Evolutionary conservation across 1,140 invertebrate species (phyloP).

Genomic region (Drosophila truncata): DNA sequence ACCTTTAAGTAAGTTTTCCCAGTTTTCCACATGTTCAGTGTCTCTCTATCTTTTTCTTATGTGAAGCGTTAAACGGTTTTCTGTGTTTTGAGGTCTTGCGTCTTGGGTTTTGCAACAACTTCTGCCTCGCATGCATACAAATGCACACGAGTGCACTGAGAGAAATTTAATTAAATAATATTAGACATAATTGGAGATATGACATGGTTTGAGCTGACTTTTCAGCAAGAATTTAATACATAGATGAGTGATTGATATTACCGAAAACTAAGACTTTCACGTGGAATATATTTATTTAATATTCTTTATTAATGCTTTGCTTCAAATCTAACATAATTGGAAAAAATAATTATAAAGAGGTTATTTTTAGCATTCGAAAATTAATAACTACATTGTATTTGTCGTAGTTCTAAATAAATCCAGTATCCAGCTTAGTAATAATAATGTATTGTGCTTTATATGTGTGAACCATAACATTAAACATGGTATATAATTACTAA

Average conservation of each 20-base stretch:
- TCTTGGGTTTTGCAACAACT: slow-evolving; percentile 44
- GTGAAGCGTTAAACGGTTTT: slow-evolving; percentile 27
- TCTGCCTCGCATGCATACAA: slow-evolving; percentile 43
- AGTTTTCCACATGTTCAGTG: slow-evolving; percentile 6
- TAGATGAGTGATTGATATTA: not conserved
- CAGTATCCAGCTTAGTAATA: not conserved
- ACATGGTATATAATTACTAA: not conserved
- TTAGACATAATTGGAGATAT: no score
- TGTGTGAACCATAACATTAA: not conserved
- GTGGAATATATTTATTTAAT: not conserved
- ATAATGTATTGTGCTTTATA: not conserved
- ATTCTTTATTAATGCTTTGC: no score
- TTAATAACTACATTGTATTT: no score
- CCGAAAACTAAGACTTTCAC: not conserved
- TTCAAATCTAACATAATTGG: not conserved
- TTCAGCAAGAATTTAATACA: no score
- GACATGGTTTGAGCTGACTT: not conserved
- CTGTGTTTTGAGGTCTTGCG: slow-evolving; percentile 43
- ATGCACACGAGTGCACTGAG: slow-evolving; percentile 13
- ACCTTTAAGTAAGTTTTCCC: slow-evolving; percentile 76
- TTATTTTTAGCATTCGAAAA: not conserved
- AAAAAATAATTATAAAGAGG: not conserved
- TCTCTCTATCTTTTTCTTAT: not conserved
- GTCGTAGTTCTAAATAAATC: no score
- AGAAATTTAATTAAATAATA: not conserved